Evolutionary conservation across 2,113 vertebrate species (phyloP), one percentile per base, ranked within the genome.

Genomic region (Galbula dea): DNA sequence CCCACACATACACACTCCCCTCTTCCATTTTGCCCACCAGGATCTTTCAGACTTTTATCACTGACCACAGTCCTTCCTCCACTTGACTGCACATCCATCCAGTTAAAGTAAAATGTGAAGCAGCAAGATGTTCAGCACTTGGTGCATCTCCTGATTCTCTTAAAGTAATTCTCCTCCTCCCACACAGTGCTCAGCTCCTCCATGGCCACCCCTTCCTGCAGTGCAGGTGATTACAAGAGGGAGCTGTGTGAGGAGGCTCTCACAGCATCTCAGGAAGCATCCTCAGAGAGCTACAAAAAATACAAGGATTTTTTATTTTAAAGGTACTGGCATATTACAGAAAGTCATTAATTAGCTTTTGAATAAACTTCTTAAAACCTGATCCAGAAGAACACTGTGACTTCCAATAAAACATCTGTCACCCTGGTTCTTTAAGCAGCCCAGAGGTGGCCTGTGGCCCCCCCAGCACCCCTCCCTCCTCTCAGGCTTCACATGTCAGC

Each of bases 1-100:
- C 12, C 69, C 49, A 55, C 0, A 0, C 16, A 20, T 2, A 43
- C 23, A n/a, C 27, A 15, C 4, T 29, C 12, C 11, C 17, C 39
- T 59, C 45, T 55, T 46, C 32, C 46, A 58, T 45, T 69, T 65
- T 12, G 59, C 77, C 51, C 30, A 3, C 24, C 78, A n/a, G 12
- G 36, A 12, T 27, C 39, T 55, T 30, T 46, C 76, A 79, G 79
- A 11, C 2, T 13, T 59, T 62, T 46, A 32, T 71, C 78, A 54
- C 17, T 10, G 68, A 18, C 65, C 68, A 48, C 1, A 54, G n/a
- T 4, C 80, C n/a, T 51, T 72, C 76, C 49, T 39, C 34, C 4
- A 2, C 24, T 18, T 0, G 4, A 37, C 71, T 17, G 29, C n/a
- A 68, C 32, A 12, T 61, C 39, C 26, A 37, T 52, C 61, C 49